Evolutionary conservation across 1,140 invertebrate genomes (phyloP), one percentile per base, ranked within the genome.

Genomic region (Drosophila santomea): DNA sequence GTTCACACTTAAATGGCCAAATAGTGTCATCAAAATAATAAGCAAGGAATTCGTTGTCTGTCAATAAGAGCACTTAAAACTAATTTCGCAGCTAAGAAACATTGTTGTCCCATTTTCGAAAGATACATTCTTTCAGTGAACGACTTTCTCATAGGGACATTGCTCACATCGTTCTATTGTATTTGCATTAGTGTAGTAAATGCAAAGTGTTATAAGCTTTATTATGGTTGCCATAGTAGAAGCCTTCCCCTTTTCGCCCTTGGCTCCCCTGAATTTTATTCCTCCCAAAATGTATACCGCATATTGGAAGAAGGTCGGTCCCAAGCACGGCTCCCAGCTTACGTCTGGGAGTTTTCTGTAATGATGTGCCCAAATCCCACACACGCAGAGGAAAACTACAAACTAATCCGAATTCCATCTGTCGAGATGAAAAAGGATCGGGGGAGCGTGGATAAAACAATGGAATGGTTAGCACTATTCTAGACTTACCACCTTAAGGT

Each of bases 121-220:
- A 10, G 32, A 8, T 32, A 32, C 32, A 20, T 54, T 20, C 10
- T 36, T 43, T 10, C 39, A 45, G 45, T 48, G 54, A 23, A 43
- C 43, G 2, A 17, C n/a, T n/a, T 14, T 7, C 60, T n/a, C 44
- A 10, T 38, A 17, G 38, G 17, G 52, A 32, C 50, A 39, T 64
- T 23, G 35, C 11, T 52, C 48, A 35, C 50, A 56, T 38, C 32
- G n/a, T 50, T 36, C 79, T 80, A 89, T 89, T 84, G 84, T 89
- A 89, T 89, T 84, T 89, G 84, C 84, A 89, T 89, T 89, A 80
- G 85, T 84, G 84, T 89, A 84, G 84, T 84, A 89, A 89, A 71
- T 89, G 84, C 84, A 88, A 88, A 89, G 84, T 88, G 84, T 88
- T 88, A 89, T 88, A 88, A 88, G 84, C 84, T 83, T 88, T 88